Base-by-base conservation (phyloP, 92 coral and sea anemone species). In the Epizoanthus scotinus region DNA sequence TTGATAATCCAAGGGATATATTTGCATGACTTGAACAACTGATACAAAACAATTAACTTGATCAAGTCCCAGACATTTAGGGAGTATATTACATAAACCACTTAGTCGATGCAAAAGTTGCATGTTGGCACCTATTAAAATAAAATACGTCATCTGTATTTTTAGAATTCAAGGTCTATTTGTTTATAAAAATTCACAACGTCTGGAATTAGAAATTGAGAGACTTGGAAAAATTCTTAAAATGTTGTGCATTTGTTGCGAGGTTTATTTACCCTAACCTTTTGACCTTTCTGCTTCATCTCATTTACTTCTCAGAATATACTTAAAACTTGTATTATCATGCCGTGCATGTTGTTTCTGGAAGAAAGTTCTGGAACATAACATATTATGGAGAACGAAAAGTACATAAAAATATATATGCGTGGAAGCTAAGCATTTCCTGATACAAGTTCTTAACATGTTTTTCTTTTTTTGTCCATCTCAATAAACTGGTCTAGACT, bases 401-500 rank as follows among this genome's bases (percentile, higher is more conserved):
- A 19, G 40, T n/a, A 26, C 0, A 74, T 9, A 25, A 8, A 59
- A 8, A 5, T 5, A 21, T 24, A 12, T 22, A 38, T 26, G 5
- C 17, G 5, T 14, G 10, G 34, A 6, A 17, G 28, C 10, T 54
- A 34, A 0, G 36, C 40, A 1, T 57, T 19, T 20, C 22, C 29
- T 12, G 25, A 47, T 21, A 19, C 14, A 7, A 57, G 13, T 26
- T 26, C 19, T 28, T 13, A 21, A 19, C 4, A 34, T 3, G 40
- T 34, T 34, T 54, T 8, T 12, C 68, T 40, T 0, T 3, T 22
- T 74, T 38, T 27, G 14, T 18, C 36, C 38, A 34, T 34, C 6
- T 60, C 59, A 13, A 59, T 34, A 75, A 67, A 75, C 68, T 58
- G 49, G 81, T 75, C 81, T 75, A 75, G 69, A 75, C 81, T 75